Base-by-base conservation (phyloP, 2,113 vertebrate species). In the Ellobius talpinus region DNA sequence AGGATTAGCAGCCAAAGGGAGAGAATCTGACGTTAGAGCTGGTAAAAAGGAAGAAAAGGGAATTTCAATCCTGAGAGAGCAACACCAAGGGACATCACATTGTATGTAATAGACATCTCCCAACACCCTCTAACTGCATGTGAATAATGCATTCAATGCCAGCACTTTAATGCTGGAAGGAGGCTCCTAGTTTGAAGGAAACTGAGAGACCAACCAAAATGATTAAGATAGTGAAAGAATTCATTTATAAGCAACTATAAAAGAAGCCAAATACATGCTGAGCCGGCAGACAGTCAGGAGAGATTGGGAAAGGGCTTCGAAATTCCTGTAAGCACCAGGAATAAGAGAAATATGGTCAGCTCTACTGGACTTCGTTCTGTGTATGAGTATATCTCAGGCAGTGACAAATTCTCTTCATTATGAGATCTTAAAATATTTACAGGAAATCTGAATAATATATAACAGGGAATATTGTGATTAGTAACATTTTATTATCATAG, bases 341-440 rank as follows among this genome's bases (percentile, higher is more conserved):
- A 94, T 45, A 52, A 74, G 86, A 93, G 26, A 17, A 79, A 52
- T 23, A 63, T 52, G 93, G 85, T 94, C 89, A 97, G 39, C 16
- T 78, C 91, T 88, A 24, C n/a, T 63, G 92, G 70, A 68, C 68
- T 78, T 95, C 79, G 36, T 12, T 96, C 14, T 86, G 86, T 19
- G 16, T 84, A 58, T 92, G 95, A 47, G 90, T 31, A 97, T 86
- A 26, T 96, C 33, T 97, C 86, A 87, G 86, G 66, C 65, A 96
- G 14, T 93, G 92, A 97, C 93, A 97, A 97, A 95, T 63, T 95
- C 95, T 91, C 68, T 88, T 98, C 94, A 97, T 97, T 97, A 97
- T 8, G 89, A 90, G 52, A 19, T 87, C 87, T 96, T 98, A 92
- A 98, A 98, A 98, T 77, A 98, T 97, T 98, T 97, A 97, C 76